These are phyloP conservation scores for Orycteropus afer DNA, from an alignment of 2,113 vertebrate species.

Conservation along the genomic window DNA sequence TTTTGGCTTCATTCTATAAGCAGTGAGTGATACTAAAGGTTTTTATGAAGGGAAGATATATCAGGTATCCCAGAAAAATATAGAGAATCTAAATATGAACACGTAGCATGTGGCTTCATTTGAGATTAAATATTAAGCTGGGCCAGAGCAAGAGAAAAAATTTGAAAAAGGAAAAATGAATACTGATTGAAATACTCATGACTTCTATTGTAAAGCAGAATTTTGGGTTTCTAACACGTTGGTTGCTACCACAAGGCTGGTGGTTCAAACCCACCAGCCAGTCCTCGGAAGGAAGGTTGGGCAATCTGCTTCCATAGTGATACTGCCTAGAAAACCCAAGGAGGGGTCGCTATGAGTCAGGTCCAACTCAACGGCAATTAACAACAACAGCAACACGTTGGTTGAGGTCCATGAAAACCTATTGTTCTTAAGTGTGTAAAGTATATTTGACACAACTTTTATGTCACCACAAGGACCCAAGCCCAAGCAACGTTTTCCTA, in stretches of 20 bases:
- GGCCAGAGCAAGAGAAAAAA: not conserved
- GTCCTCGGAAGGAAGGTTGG: too few species aligned
- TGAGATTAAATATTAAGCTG: not conserved
- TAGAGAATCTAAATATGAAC: not conserved
- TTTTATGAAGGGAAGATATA: not conserved
- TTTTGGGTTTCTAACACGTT: not conserved
- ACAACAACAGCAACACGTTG: too few species aligned
- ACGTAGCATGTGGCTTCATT: not conserved
- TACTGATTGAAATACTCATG: not conserved
- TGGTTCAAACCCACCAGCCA: too few species aligned
- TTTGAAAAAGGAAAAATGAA: too few species aligned
- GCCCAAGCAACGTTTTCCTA: not conserved
- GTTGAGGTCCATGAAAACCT: not conserved
- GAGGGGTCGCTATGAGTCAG: too few species aligned
- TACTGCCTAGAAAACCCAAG: too few species aligned
- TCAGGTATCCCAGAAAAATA: not conserved
- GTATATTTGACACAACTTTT: conserved; percentile 7
- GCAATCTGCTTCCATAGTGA: too few species aligned
- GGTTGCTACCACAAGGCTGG: too few species aligned
- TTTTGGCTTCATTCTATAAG: not conserved
- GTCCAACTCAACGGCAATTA: too few species aligned
- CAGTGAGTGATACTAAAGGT: not conserved
- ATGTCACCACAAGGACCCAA: not conserved
- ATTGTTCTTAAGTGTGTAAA: not conserved
- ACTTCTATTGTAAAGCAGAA: not conserved